Percentiles rank a stretch among this genome's conserved stretches.
These are phyloP conservation scores for Apteryx mantelli DNA, from an alignment of 2,113 vertebrate genomes.

Conservation along the genomic window DNA sequence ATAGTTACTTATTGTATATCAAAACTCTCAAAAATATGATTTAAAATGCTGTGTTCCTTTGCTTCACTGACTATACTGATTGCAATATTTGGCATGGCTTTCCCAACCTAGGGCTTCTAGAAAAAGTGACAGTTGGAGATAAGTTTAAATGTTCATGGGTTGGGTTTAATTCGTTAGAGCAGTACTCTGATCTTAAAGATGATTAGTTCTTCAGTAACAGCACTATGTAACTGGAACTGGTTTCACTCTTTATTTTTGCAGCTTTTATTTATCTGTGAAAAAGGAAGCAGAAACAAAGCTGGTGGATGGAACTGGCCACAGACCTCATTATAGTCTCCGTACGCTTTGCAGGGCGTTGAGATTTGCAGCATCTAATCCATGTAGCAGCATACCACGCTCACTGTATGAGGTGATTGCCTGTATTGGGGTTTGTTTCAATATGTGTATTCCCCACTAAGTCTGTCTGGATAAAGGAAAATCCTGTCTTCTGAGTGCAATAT, in stretches of 20 bases:
- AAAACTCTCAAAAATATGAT: neutral
- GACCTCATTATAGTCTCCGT: constrained; percentile 94
- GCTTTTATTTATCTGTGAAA: constrained; percentile 91
- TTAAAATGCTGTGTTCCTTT: neutral
- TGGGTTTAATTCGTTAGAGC: neutral
- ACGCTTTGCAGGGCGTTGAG: constrained; percentile 93
- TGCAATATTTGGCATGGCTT: neutral
- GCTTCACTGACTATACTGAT: neutral
- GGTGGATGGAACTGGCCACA: constrained; percentile 92
- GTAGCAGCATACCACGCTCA: constrained; percentile 88
- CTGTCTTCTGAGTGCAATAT: neutral
- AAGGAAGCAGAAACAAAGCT: constrained; percentile 84
- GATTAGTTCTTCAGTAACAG: neutral
- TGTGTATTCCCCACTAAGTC: neutral
- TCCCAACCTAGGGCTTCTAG: neutral
- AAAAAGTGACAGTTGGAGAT: neutral
- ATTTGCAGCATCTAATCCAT: constrained; percentile 88
- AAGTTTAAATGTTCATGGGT: neutral
- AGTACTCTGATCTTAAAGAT: neutral
- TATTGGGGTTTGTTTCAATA: neutral
- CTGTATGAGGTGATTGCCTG: constrained; percentile 88
- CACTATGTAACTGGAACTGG: neutral
- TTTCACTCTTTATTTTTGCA: constrained; percentile 59
- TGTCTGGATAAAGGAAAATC: neutral
- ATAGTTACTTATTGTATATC: neutral